Percentiles rank a stretch among this genome's conserved stretches.
phyloP scores from a whole-genome alignment of 2,113 vertebrate species.

The Pangasianodon gigas region DNA sequence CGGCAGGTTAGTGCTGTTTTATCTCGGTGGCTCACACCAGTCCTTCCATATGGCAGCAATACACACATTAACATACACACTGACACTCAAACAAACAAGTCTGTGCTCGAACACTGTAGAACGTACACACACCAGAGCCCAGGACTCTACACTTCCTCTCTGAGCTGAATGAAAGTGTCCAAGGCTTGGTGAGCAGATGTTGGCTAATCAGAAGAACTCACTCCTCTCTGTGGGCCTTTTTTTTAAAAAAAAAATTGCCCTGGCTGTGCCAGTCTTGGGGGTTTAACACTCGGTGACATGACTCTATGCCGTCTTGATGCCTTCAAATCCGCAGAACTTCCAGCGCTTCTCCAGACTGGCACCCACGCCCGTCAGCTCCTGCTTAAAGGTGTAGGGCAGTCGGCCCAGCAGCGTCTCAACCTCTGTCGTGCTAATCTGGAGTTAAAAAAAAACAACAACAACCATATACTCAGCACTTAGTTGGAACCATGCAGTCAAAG shows the following conservation, averaged over 20 bases:
- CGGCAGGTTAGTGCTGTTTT: slow-evolving; percentile 2
- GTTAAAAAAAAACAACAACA: neutral
- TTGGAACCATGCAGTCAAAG: neutral
- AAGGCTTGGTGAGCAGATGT: neutral
- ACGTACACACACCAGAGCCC: slow-evolving; percentile 34
- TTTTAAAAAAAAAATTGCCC: neutral
- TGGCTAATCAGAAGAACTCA: slow-evolving; percentile 8
- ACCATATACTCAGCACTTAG: neutral
- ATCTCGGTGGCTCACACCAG: slow-evolving; percentile 17
- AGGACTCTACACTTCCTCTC: slow-evolving; percentile 10
- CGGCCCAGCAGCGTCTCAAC: slow-evolving; percentile 88
- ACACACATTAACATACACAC: slow-evolving; percentile 14
- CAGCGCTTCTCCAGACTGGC: slow-evolving; percentile 95
- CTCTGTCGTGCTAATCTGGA: slow-evolving; percentile 84
- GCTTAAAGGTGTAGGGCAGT: slow-evolving; percentile 90
- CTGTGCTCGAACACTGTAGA: slow-evolving; percentile 32
- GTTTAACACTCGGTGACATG: neutral
- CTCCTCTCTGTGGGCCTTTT: slow-evolving; percentile 21
- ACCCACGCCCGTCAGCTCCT: slow-evolving; percentile 91
- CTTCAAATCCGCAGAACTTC: slow-evolving; percentile 96
- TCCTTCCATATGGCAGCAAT: slow-evolving; percentile 46
- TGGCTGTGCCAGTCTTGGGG: neutral
- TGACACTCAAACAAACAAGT: slow-evolving; percentile 29
- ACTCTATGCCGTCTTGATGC: slow-evolving; percentile 84
- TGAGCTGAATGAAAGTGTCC: slow-evolving; percentile 11